Percentiles rank a stretch among this genome's conserved stretches.
These are phyloP conservation scores for Styela plicata DNA, from an alignment of 23 tunicate species.

Conservation along the genomic window DNA sequence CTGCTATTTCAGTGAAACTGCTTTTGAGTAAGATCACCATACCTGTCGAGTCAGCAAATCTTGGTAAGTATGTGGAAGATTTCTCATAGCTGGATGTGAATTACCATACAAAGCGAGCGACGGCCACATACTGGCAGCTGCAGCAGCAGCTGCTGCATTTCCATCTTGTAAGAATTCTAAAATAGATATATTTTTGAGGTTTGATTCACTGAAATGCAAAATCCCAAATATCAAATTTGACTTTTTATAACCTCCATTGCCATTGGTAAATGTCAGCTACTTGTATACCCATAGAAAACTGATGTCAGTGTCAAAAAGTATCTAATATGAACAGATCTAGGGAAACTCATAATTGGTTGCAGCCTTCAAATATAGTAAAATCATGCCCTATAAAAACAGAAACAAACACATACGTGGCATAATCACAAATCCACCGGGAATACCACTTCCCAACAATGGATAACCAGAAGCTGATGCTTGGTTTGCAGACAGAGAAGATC, in stretches of 20 bases:
- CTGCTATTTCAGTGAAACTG: no score
- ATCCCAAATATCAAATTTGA: no score
- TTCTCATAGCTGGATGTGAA: neutral
- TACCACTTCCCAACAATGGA: conserved; percentile 7
- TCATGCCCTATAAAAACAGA: no score
- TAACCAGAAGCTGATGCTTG: conserved; percentile 9
- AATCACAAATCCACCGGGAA: conserved; percentile 24
- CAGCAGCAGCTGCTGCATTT: neutral
- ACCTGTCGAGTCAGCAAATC: conserved; percentile 7
- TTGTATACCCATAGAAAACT: no score
- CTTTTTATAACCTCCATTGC: no score
- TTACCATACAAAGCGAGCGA: conserved; percentile 18
- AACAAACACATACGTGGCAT: conserved; percentile 35
- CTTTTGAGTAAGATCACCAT: neutral
- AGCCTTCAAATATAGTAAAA: no score
- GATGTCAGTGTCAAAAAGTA: no score
- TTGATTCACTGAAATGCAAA: no score
- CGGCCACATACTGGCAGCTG: conserved; percentile 16
- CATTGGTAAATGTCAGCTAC: no score
- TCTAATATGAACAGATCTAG: no score
- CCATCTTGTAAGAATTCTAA: conserved; percentile 20
- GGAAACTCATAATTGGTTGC: no score
- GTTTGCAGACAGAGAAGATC: neutral
- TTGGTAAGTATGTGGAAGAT: neutral
- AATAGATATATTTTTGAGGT: neutral